Conservation (phyloP, 2,888 invertebrate genomes). For the Machimus rusticus region DNA sequence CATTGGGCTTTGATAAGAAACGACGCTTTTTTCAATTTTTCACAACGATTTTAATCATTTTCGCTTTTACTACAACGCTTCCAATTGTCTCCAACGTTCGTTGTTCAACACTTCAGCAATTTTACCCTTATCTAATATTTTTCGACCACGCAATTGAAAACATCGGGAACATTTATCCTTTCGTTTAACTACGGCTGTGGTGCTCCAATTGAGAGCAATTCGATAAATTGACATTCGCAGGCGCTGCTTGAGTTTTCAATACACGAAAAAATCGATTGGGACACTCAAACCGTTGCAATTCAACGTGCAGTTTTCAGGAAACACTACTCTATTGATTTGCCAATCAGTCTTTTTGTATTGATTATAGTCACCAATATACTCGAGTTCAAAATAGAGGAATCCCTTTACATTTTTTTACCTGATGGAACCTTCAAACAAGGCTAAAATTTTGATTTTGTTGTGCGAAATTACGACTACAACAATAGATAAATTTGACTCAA, state of each 20-base stretch:
- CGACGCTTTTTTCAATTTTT: neutral
- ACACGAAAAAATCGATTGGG: neutral
- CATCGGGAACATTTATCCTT: neutral
- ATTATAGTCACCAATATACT: neutral
- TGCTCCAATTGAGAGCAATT: neutral
- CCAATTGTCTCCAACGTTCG: neutral
- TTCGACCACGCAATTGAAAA: neutral
- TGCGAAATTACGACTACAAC: too few relatives aligned
- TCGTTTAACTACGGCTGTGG: neutral
- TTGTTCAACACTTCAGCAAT: neutral
- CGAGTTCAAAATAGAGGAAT: neutral
- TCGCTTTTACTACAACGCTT: neutral
- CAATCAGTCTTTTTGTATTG: neutral
- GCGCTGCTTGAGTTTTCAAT: neutral
- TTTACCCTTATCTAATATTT: neutral
- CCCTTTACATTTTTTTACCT: neutral
- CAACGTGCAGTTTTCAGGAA: neutral
- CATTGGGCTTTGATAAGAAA: neutral
- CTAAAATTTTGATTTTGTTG: neutral
- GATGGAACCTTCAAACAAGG: neutral
- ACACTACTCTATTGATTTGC: neutral
- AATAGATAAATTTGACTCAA: too few relatives aligned
- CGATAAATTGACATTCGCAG: neutral
- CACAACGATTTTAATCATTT: neutral
- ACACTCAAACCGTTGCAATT: neutral